Conservation (phyloP, 2,113 vertebrate species). For the Polyodon spathula region DNA sequence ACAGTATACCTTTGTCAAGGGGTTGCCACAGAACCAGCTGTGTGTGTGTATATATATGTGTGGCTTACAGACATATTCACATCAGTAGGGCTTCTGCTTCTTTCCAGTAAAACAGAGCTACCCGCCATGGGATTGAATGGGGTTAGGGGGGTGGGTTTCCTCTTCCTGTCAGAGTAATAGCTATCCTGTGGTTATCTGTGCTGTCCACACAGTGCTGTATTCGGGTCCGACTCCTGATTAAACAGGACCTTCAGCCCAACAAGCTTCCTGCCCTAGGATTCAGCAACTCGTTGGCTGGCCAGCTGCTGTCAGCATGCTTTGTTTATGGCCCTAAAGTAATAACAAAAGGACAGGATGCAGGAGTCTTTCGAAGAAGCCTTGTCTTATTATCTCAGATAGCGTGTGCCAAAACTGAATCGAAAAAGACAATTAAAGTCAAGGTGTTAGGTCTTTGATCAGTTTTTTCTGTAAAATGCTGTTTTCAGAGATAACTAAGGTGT, state of each 20-base stretch:
- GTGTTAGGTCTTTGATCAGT: slow-evolving; percentile 37
- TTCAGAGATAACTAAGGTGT: slow-evolving; percentile 16
- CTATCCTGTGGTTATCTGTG: slow-evolving; percentile 3
- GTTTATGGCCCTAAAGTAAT: slow-evolving; percentile 37
- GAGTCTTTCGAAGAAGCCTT: slow-evolving; percentile 28
- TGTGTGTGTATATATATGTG: too few species aligned
- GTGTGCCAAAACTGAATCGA: slow-evolving; percentile 33
- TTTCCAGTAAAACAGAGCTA: background rate
- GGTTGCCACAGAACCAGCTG: too few species aligned
- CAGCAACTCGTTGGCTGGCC: slow-evolving; percentile 21
- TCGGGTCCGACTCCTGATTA: slow-evolving; percentile 6
- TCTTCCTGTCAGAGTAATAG: slow-evolving; percentile 12
- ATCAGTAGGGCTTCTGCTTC: background rate
- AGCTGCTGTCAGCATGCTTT: slow-evolving; percentile 23
- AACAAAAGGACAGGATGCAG: slow-evolving; percentile 42
- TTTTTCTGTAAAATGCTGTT: slow-evolving; percentile 22
- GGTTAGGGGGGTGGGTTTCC: background rate
- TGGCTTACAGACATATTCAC: too few species aligned
- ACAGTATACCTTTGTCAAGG: too few species aligned
- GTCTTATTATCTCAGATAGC: slow-evolving; percentile 23
- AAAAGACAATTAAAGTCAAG: slow-evolving; percentile 32
- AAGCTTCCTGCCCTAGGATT: slow-evolving; percentile 39
- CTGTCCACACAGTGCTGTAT: slow-evolving; percentile 15
- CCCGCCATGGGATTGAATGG: background rate
- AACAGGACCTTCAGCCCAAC: slow-evolving; percentile 10